A percentile compares a stretch with the other conserved stretches of the same genome.
Evolutionary conservation across 2,888 invertebrate genomes (phyloP).

Genomic region (Pemphredon lugubris): DNA sequence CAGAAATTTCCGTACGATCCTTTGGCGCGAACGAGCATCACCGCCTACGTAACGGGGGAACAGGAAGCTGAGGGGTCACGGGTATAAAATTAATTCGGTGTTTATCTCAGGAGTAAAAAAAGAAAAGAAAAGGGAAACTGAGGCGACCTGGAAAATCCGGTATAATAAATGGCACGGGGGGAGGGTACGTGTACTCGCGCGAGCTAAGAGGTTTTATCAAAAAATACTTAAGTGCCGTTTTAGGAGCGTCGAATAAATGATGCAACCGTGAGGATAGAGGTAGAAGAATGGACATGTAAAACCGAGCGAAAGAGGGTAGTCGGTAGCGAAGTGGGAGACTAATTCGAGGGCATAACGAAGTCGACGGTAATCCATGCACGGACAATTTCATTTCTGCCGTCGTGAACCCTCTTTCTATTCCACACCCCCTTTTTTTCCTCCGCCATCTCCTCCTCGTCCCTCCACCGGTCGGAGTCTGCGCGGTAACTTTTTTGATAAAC

Average conservation of each 20-base stretch:
- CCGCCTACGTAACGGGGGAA: too few species aligned
- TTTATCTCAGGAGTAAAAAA: constrained; percentile 25
- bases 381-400: constrained; percentile 73
- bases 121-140: constrained; percentile 3
- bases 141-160: constrained; percentile 4
- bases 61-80: too few species aligned
- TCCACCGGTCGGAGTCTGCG: constrained; percentile 61
- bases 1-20: not conserved
- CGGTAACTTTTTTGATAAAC: constrained; percentile 79
- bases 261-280: constrained; percentile 46
- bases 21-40: too few species aligned
- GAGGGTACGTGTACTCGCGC: constrained; percentile 38
- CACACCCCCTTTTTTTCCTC: constrained; percentile 49
- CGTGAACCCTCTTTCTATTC: constrained; percentile 64
- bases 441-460: constrained; percentile 37
- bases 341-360: constrained; percentile 68
- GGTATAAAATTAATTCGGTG: constrained; percentile 18
- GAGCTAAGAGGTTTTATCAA: constrained; percentile 54
- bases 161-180: constrained; percentile 48
- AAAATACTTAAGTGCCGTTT: constrained; percentile 54
- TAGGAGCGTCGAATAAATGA: constrained; percentile 56
- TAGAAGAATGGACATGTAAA: constrained; percentile 51
- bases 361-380: constrained; percentile 69
- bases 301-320: constrained; percentile 47
- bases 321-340: constrained; percentile 56